Evolutionary conservation across 1,140 invertebrate genomes (phyloP), one percentile per base, ranked within the genome.

Genomic region (Phthorimaea operculella): DNA sequence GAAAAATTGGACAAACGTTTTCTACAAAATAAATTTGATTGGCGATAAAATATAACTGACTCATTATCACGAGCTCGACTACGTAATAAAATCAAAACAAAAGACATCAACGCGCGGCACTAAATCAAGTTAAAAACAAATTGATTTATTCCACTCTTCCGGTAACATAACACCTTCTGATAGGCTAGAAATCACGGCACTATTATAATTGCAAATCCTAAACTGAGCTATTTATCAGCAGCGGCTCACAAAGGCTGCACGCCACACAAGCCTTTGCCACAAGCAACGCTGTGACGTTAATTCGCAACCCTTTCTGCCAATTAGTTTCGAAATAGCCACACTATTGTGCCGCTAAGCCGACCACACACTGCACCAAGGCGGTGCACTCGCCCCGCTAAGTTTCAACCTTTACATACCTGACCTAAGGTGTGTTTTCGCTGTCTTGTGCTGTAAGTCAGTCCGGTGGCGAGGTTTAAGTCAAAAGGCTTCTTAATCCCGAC

Each of bases 261-360:
- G 36, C 36, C 36, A 39, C n/a, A 6, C 2, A 28, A 28, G 67
- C 60, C 67, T 28, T 28, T 28, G 21, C 21, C 21, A 28, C 21
- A 8, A 17, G 49, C 68, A 62, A 62, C 74, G 68, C 75, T 71
- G 65, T 79, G 81, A 80, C 78, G 75, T 81, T 81, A 80, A 83
- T 84, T 84, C 76, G 74, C 79, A 83, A 83, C 78, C 79, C 79
- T 84, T 79, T 81, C 79, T 81, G 81, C 81, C 81, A 84, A 84
- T 84, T 84, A 84, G 81, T 81, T 77, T 80, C 72, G 73, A 81
- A 84, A 84, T 79, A 81, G 77, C 79, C 72, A 76, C 81, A 79
- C 78, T 80, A 83, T 84, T 83, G 75, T 84, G 70, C 72, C 59
- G 68, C 62, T 70, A 70, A 75, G 64, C 66, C 68, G 66, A 72